Evolutionary conservation across 2,888 invertebrate genomes (phyloP).

Genomic region (Dioctria rufipes): DNA sequence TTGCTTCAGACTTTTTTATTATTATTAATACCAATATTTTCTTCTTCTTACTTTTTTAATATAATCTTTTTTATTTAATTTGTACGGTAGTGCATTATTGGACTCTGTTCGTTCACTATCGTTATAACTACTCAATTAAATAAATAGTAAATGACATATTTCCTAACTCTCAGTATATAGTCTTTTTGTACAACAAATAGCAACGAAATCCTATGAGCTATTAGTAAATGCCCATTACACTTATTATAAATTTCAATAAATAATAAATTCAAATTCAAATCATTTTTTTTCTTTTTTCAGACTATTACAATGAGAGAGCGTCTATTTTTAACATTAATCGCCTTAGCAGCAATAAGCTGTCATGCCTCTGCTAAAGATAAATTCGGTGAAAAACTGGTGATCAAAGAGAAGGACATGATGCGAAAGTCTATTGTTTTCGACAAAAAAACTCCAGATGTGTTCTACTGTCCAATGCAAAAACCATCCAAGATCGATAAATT

Average conservation of each 20-base stretch:
- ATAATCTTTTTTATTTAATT: too few species aligned
- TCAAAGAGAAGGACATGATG: conserved; percentile 79
- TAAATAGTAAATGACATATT: too few species aligned
- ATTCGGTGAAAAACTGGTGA: conserved; percentile 65
- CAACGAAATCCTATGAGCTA: too few species aligned
- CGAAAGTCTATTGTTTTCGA: conserved; percentile 85
- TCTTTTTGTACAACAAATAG: too few species aligned
- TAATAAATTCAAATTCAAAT: background rate
- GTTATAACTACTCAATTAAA: too few species aligned
- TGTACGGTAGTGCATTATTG: too few species aligned
- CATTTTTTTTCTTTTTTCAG: background rate
- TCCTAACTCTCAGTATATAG: too few species aligned
- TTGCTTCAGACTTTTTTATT: too few species aligned
- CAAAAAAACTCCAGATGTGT: conserved; percentile 84
- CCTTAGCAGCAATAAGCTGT: background rate
- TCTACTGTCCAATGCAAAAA: conserved; percentile 84
- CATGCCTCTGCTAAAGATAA: conserved; percentile 56
- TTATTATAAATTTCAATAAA: background rate
- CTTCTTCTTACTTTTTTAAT: too few species aligned
- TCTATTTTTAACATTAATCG: background rate
- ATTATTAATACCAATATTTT: too few species aligned
- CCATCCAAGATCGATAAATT: conserved; percentile 83
- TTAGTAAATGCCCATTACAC: too few species aligned
- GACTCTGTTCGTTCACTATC: too few species aligned
- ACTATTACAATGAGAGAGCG: conserved; percentile 13